Percentiles rank a stretch among this genome's conserved stretches.
Conservation (phyloP, 2,113 vertebrate species). For the Chaetorhynchus papuensis region DNA sequence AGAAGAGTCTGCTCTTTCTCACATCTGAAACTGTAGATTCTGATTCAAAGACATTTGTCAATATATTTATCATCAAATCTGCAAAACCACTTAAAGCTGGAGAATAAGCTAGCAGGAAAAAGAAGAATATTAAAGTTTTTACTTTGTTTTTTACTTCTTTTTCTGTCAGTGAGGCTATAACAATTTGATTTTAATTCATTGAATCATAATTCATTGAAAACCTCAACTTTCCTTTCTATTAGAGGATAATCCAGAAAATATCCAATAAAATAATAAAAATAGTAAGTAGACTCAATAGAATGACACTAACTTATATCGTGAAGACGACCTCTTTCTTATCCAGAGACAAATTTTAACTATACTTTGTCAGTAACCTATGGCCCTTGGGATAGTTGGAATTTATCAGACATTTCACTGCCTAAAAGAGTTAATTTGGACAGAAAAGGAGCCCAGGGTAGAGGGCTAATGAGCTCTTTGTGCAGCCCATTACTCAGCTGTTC, state of each 20-base stretch:
- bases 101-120: neutral
- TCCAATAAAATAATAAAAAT: neutral
- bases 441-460: neutral
- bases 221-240: neutral
- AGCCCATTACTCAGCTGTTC: neutral
- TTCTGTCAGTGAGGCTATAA: neutral
- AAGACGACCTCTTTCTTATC: neutral
- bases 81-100: neutral
- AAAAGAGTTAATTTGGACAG: neutral
- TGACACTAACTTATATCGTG: neutral
- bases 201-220: neutral
- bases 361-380: neutral
- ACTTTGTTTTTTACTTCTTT: neutral
- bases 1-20: neutral
- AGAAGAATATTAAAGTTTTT: neutral
- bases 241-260: neutral
- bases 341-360: neutral
- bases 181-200: neutral
- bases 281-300: neutral
- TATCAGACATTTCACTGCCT: neutral
- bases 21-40: neutral
- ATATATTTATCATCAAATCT: neutral
- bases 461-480: neutral
- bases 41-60: neutral
- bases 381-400: neutral